A percentile compares a stretch with the other conserved stretches of the same genome.
These are phyloP conservation scores for Otus sunia DNA, from an alignment of 2,113 vertebrate genomes.

Conservation along the genomic window DNA sequence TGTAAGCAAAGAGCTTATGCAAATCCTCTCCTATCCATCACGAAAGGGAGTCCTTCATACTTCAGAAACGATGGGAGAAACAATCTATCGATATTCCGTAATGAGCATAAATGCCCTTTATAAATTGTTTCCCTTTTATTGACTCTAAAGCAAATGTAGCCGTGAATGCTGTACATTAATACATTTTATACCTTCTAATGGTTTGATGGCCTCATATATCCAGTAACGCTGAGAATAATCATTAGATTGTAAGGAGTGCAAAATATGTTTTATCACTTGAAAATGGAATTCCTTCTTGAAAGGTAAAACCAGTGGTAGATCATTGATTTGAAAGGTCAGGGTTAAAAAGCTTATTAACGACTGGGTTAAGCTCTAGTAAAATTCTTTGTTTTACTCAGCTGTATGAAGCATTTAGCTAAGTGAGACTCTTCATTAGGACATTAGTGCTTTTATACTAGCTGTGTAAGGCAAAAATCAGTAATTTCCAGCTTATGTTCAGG, in stretches of 20 bases:
- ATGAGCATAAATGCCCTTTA: constrained; percentile 65
- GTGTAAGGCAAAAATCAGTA: constrained; percentile 35
- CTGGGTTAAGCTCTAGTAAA: constrained; percentile 71
- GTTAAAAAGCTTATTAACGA: constrained; percentile 76
- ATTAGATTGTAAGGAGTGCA: constrained; percentile 70
- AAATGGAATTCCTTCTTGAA: constrained; percentile 75
- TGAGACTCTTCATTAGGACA: constrained; percentile 57
- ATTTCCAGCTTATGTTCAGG: constrained; percentile 51
- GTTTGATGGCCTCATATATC: constrained; percentile 72
- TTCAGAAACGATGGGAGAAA: constrained; percentile 61
- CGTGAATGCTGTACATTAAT: constrained; percentile 67
- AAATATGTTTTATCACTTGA: constrained; percentile 74
- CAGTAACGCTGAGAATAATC: constrained; percentile 67
- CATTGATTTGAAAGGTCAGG: constrained; percentile 76
- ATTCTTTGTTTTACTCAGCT: constrained; percentile 68
- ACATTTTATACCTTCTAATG: constrained; percentile 74
- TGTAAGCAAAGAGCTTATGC: not conserved
- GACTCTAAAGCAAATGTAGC: constrained; percentile 75
- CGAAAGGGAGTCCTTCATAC: constrained; percentile 51
- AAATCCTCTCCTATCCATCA: constrained; percentile 47
- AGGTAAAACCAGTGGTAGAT: constrained; percentile 73
- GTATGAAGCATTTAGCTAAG: constrained; percentile 72
- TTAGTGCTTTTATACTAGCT: constrained; percentile 51
- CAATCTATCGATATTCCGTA: constrained; percentile 67
- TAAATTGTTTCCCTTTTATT: constrained; percentile 78